phyloP scores from a whole-genome alignment of 2,888 invertebrate species.

The Thysanoteuthis rhombus region DNA sequence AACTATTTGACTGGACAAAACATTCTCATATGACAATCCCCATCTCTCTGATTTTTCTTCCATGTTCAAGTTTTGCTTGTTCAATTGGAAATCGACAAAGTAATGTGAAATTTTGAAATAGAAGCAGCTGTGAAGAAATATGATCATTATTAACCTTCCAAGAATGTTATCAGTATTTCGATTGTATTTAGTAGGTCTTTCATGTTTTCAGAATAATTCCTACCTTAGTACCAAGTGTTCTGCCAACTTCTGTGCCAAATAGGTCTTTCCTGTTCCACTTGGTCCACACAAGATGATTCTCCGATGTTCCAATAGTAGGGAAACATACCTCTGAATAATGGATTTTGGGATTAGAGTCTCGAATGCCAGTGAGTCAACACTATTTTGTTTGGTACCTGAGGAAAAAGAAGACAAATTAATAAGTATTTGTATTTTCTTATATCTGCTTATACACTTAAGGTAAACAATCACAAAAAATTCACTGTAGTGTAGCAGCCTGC shows the following conservation, averaged over 20 bases:
- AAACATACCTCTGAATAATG: constrained; percentile 90
- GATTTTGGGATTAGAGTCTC: constrained; percentile 96
- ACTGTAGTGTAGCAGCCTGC: no score
- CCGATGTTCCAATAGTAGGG: constrained; percentile 89
- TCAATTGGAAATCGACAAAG: no score
- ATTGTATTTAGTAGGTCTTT: neutral
- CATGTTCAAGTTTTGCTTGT: no score
- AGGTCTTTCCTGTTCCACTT: constrained; percentile 95
- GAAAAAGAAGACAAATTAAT: constrained; percentile 39
- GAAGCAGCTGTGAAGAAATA: no score
- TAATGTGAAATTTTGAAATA: no score
- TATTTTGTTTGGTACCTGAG: constrained; percentile 79
- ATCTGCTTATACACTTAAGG: neutral
- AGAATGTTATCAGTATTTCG: neutral
- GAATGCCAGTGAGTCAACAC: constrained; percentile 92
- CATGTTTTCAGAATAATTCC: constrained; percentile 16
- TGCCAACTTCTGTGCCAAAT: constrained; percentile 91
- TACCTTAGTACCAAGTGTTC: constrained; percentile 81
- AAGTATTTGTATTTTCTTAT: neutral
- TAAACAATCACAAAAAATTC: no score
- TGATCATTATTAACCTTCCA: no score
- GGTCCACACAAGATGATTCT: constrained; percentile 95
- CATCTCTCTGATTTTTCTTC: no score
- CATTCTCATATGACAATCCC: no score
- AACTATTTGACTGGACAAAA: no score